phyloP scores from a whole-genome alignment of 2,888 invertebrate species.

The Xestia c-nigrum region DNA sequence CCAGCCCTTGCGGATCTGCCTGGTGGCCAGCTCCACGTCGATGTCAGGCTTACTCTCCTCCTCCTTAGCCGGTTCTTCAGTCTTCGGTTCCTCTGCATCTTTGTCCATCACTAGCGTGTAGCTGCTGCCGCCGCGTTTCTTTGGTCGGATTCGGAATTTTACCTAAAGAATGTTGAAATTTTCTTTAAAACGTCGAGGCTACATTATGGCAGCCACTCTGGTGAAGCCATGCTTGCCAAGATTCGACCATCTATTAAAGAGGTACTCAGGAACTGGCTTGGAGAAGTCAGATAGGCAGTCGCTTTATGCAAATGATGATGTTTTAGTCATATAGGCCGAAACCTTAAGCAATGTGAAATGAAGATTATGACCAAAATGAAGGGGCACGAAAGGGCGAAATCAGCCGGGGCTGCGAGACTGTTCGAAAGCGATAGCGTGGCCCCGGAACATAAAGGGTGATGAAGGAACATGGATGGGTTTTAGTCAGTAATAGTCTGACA shows the following conservation, averaged over 20 bases:
- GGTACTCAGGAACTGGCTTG: neutral
- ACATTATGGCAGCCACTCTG: neutral
- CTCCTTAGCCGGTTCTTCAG: slow-evolving; percentile 68
- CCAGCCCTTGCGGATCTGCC: slow-evolving; percentile 93
- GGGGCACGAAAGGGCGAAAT: too few relatives aligned
- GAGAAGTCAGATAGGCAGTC: too few relatives aligned
- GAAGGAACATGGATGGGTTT: too few relatives aligned
- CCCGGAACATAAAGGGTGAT: too few relatives aligned
- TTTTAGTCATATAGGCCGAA: too few relatives aligned
- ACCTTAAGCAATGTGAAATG: too few relatives aligned
- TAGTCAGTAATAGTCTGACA: too few relatives aligned
- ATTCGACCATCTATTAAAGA: neutral
- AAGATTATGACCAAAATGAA: too few relatives aligned
- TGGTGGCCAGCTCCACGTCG: slow-evolving; percentile 81
- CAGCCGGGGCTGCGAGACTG: too few relatives aligned
- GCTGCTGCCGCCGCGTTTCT: slow-evolving; percentile 84
- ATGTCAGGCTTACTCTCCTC: slow-evolving; percentile 74
- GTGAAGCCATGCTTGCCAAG: neutral
- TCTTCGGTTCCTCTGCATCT: slow-evolving; percentile 68
- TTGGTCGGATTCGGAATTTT: slow-evolving; percentile 85
- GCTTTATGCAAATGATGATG: too few relatives aligned
- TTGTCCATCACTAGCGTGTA: slow-evolving; percentile 82
- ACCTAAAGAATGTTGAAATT: slow-evolving; percentile 70
- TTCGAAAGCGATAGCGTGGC: too few relatives aligned
- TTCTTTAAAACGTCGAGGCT: neutral